Evolutionary conservation across 2,113 vertebrate species (phyloP), one percentile per base, ranked within the genome.

Genomic region (Pleuronectes platessa): DNA sequence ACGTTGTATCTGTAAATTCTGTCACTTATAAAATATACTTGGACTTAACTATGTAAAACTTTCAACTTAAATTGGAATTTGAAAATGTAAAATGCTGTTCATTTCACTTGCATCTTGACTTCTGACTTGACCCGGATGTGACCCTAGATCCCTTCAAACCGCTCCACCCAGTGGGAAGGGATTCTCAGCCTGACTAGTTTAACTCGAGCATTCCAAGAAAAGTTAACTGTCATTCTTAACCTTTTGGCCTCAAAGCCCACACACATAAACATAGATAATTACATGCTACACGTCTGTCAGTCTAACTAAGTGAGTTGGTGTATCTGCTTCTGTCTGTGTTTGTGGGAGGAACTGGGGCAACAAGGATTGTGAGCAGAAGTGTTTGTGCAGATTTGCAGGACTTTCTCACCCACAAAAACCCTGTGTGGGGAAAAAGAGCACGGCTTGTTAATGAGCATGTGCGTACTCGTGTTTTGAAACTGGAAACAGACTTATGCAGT

Each of bases 401-500:
- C 68, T 65, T 83, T 72, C 72, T 79, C 75, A 76, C 56, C 79
- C 80, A 76, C 77, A 82, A 82, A 85, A 75, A 76, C 81, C 79
- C 26, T 45, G 63, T 79, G 72, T 31, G 65, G 27, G 58, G 62
- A 20, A 10, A 80, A 55, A 67, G 56, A 76, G 76, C 26, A 61
- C 1, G 58, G 81, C 82, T 81, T 76, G 79, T 83, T 90, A 86
- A 84, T 77, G 70, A 70, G 79, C 79, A 70, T 77, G 61, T 76
- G 75, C 67, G 23, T 61, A 17, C 53, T 62, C 4, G 54, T 75
- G 80, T 85, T 88, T 68, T 74, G 73, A 87, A 88, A 86, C 80
- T 84, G 40, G 49, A 88, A 88, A 82, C 76, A 86, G 74, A 90
- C 89, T 90, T 78, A 86, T 66, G 76, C 68, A 58, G 75, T 71